Percentiles rank a stretch among this genome's conserved stretches.
These are phyloP conservation scores for Notolepis coatsorum DNA, from an alignment of 2,797 vertebrate species.

Conservation along the genomic window DNA sequence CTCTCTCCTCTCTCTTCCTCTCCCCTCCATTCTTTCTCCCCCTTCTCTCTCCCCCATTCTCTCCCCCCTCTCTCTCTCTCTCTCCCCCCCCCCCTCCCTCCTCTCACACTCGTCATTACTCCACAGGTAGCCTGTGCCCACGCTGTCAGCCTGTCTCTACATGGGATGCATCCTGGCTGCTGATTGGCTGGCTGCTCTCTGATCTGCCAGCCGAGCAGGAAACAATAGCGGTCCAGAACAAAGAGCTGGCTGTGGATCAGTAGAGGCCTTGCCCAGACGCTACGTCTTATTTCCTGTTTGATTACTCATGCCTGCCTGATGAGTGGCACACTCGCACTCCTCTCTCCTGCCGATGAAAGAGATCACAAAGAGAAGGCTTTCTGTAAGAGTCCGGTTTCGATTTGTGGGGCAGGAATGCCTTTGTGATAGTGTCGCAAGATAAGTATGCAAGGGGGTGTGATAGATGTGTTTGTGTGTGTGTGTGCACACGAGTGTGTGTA, in stretches of 20 bases:
- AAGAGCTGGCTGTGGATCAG: constrained; percentile 74
- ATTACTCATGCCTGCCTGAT: constrained; percentile 74
- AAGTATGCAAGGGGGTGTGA: constrained; percentile 45
- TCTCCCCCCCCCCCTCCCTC: neutral
- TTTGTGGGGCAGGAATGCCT: constrained; percentile 68
- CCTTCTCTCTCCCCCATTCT: neutral
- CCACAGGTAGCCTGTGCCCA: constrained; percentile 9
- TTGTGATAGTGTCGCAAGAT: constrained; percentile 68
- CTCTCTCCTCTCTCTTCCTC: neutral
- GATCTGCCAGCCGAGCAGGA: constrained; percentile 56
- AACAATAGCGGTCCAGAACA: constrained; percentile 69
- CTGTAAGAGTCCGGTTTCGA: constrained; percentile 72
- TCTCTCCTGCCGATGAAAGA: constrained; percentile 49
- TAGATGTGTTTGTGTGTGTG: constrained; percentile 26
- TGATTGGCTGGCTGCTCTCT: constrained; percentile 31
- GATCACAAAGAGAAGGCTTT: constrained; percentile 63
- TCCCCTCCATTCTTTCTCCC: neutral
- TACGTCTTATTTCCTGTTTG: constrained; percentile 75
- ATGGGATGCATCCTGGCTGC: constrained; percentile 6
- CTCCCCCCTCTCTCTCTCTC: neutral
- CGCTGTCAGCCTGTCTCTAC: neutral
- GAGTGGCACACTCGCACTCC: constrained; percentile 65
- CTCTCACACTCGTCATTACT: neutral
- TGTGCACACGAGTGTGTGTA: neutral
- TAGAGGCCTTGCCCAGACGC: constrained; percentile 66